Percentiles rank a stretch among this genome's conserved stretches.
Evolutionary conservation across 2,797 vertebrate genomes (phyloP).

Genomic region (Eidolon dupreanum): DNA sequence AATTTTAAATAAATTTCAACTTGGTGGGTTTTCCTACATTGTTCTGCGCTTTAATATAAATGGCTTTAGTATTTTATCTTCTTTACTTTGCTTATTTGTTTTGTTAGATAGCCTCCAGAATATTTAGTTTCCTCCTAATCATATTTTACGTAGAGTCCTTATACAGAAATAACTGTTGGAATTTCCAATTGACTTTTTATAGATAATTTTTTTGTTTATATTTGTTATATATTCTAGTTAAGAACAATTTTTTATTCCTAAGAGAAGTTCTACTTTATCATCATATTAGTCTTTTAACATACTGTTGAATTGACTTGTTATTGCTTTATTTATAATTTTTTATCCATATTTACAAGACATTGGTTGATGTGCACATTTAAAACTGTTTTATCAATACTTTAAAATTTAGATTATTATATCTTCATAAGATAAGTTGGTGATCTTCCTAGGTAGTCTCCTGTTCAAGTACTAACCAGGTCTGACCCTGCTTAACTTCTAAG

Average conservation of each 20-base stretch:
- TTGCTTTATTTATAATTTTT: not conserved
- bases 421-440: not conserved
- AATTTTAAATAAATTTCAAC: not conserved
- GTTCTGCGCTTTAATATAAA: not conserved
- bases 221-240: not conserved
- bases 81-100: not conserved
- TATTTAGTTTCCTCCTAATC: not conserved
- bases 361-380: not conserved
- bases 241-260: not conserved
- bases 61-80: not conserved
- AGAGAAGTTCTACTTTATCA: not conserved
- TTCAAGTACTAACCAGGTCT: no score
- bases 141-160: not conserved
- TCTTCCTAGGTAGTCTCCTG: no score
- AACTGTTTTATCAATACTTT: not conserved
- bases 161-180: not conserved
- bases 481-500: no score
- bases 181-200: not conserved
- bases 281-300: not conserved
- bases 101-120: not conserved
- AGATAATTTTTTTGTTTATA: not conserved
- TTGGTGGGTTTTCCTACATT: not conserved
- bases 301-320: not conserved
- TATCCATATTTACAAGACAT: not conserved
- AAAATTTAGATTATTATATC: not conserved